Conservation (phyloP, 2,113 vertebrate species). For the Chrysochloris asiatica region DNA sequence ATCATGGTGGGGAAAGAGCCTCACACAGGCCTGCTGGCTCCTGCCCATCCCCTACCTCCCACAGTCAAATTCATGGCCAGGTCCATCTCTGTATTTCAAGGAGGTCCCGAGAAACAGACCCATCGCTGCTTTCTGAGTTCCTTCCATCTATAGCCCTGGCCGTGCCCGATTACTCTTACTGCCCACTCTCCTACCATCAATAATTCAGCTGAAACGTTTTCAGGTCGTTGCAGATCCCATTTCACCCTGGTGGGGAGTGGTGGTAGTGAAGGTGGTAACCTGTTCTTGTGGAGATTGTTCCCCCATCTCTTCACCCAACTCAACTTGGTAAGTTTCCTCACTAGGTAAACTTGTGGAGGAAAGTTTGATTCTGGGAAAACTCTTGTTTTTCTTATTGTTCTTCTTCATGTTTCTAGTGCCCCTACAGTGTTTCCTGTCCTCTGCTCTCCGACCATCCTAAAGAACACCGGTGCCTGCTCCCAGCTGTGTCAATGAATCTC, state of each 20-base stretch:
- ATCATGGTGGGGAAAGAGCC: background rate
- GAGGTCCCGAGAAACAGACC: background rate
- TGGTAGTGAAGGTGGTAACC: background rate
- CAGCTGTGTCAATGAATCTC: background rate
- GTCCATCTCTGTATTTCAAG: background rate
- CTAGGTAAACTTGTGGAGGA: background rate
- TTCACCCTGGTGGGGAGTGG: background rate
- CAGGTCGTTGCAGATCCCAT: slow-evolving; percentile 27
- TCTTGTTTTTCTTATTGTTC: background rate
- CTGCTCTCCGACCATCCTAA: too few species aligned
- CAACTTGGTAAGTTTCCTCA: background rate
- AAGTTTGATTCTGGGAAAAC: background rate
- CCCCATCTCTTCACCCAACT: background rate
- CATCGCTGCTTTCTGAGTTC: background rate
- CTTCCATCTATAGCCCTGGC: background rate
- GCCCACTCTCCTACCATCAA: slow-evolving; percentile 36
- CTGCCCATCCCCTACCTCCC: background rate
- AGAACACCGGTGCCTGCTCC: background rate
- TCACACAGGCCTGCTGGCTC: background rate
- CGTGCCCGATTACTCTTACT: background rate
- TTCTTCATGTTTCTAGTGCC: background rate
- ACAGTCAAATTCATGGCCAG: background rate
- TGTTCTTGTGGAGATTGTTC: background rate
- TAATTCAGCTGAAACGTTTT: slow-evolving; percentile 48
- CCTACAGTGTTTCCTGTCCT: background rate